Evolutionary conservation across 2,888 invertebrate species (phyloP).

Genomic region (Melanchra persicariae): DNA sequence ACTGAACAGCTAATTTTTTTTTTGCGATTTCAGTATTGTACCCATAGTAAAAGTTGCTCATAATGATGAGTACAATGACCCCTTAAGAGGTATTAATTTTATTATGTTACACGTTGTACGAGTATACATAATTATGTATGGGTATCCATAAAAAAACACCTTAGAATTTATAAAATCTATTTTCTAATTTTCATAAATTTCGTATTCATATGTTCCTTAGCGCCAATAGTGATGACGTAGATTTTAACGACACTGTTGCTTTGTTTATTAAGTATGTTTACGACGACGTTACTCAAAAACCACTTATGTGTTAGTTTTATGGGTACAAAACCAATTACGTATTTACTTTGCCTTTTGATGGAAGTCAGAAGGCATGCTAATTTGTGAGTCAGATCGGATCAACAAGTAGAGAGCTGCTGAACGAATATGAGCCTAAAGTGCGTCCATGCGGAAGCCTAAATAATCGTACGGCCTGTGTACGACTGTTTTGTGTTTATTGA

Average conservation of each 20-base stretch:
- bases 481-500: not conserved
- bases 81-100: no score
- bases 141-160: no score
- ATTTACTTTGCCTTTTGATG: not conserved
- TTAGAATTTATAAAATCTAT: no score
- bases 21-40: no score
- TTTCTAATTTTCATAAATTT: not conserved
- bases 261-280: slow-evolving; percentile 12
- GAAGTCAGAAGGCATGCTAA: slow-evolving; percentile 13
- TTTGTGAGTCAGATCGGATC: slow-evolving; percentile 12
- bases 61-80: no score
- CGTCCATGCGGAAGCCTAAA: not conserved
- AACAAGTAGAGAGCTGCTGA: not conserved
- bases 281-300: slow-evolving; percentile 11
- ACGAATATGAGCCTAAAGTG: not conserved
- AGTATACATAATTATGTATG: no score
- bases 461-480: not conserved
- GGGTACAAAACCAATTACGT: slow-evolving; percentile 7
- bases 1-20: no score
- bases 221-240: slow-evolving; percentile 7
- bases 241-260: not conserved
- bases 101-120: no score
- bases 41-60: no score
- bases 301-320: slow-evolving; percentile 12
- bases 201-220: no score